Evolutionary conservation across 2,888 invertebrate species (phyloP).

Genomic region (Lycia hirtaria): DNA sequence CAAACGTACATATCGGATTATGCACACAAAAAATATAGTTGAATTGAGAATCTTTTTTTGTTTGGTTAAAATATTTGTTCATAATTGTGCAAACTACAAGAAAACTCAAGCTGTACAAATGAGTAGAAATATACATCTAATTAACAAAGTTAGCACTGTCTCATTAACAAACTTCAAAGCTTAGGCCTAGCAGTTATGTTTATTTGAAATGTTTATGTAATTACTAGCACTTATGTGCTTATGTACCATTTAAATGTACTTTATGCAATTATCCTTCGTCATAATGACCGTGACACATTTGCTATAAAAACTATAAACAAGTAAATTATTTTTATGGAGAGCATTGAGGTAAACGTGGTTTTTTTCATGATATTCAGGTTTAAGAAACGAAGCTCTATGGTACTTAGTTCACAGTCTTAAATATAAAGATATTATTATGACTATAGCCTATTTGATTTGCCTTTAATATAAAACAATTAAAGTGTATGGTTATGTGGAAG

Average conservation of each 20-base stretch:
- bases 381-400: neutral
- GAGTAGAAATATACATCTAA: neutral
- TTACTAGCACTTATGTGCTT: constrained; percentile 20
- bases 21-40: too few relatives aligned
- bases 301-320: constrained; percentile 20
- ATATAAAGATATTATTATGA: neutral
- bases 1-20: too few relatives aligned
- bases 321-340: constrained; percentile 22
- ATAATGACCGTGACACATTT: constrained; percentile 23
- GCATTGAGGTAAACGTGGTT: constrained; percentile 26
- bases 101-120: neutral
- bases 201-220: constrained; percentile 19
- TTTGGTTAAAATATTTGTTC: neutral
- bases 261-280: constrained; percentile 18
- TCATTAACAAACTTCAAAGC: constrained; percentile 12
- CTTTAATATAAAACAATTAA: neutral
- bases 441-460: constrained; percentile 12
- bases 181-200: constrained; percentile 17
- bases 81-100: neutral
- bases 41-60: too few relatives aligned
- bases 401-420: neutral
- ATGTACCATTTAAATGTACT: constrained; percentile 23
- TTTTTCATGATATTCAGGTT: constrained; percentile 14
- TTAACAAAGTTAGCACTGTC: neutral
- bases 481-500: neutral